phyloP scores from a whole-genome alignment of 2,888 invertebrate species.

The Cerastis leucographa region DNA sequence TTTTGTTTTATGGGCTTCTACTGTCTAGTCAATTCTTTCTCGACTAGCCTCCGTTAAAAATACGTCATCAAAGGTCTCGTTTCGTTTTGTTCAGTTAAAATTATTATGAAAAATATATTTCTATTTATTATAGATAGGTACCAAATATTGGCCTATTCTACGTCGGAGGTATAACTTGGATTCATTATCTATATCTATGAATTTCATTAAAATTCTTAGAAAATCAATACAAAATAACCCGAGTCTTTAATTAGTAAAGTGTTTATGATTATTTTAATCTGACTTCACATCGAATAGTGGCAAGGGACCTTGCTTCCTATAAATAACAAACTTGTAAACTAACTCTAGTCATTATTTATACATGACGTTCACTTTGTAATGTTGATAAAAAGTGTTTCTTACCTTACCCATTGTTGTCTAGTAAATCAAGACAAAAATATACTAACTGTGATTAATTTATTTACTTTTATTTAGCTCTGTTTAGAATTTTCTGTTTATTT shows the following conservation, averaged over 20 bases:
- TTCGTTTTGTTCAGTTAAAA: background rate
- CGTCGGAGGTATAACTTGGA: background rate
- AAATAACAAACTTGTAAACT: slow-evolving; percentile 1
- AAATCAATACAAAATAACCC: background rate
- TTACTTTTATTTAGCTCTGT: background rate
- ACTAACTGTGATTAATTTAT: background rate
- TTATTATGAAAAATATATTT: background rate
- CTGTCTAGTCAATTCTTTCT: background rate
- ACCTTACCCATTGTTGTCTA: background rate
- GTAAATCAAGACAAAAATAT: background rate
- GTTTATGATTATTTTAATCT: background rate
- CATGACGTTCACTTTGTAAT: slow-evolving; percentile 4
- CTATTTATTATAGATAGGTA: background rate
- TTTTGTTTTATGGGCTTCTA: background rate
- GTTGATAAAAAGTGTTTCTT: background rate
- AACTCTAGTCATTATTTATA: background rate
- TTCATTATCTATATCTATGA: too few species aligned
- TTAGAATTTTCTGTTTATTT: background rate
- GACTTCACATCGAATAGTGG: background rate
- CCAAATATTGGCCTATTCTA: background rate
- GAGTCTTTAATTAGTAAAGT: background rate
- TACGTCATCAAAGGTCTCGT: background rate
- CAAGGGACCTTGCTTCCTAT: slow-evolving; percentile 4
- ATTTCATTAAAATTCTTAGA: background rate
- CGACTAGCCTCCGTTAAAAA: background rate